phyloP scores from a whole-genome alignment of 2,797 vertebrate species.

The Erethizon dorsatum region DNA sequence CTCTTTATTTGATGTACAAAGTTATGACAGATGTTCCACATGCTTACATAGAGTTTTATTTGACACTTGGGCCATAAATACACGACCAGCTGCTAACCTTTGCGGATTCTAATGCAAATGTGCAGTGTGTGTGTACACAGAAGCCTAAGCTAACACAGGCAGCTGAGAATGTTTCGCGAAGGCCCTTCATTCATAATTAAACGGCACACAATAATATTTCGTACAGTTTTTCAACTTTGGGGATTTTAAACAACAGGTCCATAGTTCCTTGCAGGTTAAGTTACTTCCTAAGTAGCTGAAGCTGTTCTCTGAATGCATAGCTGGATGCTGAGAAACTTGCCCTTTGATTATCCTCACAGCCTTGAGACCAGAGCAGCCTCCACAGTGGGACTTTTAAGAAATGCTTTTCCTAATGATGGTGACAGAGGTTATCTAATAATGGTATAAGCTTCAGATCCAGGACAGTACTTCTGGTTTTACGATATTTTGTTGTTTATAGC shows the following conservation, averaged over 20 bases:
- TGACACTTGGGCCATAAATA: not conserved
- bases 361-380: not conserved
- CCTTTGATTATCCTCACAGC: not conserved
- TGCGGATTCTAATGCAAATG: not conserved
- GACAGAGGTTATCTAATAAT: not conserved
- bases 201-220: not conserved
- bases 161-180: not conserved
- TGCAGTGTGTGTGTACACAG: not conserved
- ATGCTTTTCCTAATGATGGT: not conserved
- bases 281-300: constrained; percentile 12
- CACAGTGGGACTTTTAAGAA: not conserved
- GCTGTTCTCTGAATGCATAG: not conserved
- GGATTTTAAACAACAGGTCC: not conserved
- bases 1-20: not conserved
- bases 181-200: not conserved
- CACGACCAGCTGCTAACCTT: not conserved
- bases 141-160: not conserved
- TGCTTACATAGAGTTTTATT: not conserved
- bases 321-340: not conserved
- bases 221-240: constrained; percentile 8
- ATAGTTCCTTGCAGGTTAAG: constrained; percentile 1
- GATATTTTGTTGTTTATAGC: not conserved
- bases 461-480: not conserved
- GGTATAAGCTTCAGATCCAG: not conserved
- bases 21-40: not conserved